These are phyloP conservation scores for Falco peregrinus DNA, from an alignment of 2,797 vertebrate genomes.

Conservation along the genomic window DNA sequence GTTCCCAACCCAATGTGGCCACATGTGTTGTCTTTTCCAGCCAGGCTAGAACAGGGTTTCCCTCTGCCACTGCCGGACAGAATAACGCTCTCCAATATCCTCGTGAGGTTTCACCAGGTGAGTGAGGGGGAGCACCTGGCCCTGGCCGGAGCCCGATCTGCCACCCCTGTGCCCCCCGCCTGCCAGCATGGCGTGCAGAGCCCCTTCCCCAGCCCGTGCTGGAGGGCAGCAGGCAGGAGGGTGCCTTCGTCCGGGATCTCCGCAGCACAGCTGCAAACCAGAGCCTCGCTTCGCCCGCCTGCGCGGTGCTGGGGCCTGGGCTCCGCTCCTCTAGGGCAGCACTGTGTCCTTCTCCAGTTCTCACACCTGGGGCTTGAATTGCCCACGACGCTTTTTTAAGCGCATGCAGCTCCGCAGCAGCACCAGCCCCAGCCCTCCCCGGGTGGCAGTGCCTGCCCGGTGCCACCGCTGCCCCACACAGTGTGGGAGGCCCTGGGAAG, in stretches of 20 bases:
- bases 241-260: accelerated
- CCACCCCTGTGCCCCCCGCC: accelerated
- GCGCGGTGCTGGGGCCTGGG: accelerated
- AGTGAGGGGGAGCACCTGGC: not conserved
- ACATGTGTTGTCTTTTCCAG: conserved; percentile 33
- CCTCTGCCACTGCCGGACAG: conserved; percentile 61
- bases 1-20: not conserved
- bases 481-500: not conserved
- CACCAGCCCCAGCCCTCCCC: accelerated
- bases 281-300: accelerated
- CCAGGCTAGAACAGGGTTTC: conserved; percentile 63
- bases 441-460: accelerated
- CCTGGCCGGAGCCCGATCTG: accelerated
- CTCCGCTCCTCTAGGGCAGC: not conserved
- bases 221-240: not conserved
- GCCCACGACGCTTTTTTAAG: accelerated
- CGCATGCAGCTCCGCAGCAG: accelerated
- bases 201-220: accelerated
- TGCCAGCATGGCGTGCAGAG: accelerated
- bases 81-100: conserved; percentile 62
- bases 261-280: too few relatives aligned
- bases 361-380: accelerated
- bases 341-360: accelerated
- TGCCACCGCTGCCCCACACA: too few relatives aligned
- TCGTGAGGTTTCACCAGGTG: conserved; percentile 71